Evolutionary conservation across 2,113 vertebrate genomes (phyloP), one percentile per base, ranked within the genome.

Genomic region (Dipodomys ordii): DNA sequence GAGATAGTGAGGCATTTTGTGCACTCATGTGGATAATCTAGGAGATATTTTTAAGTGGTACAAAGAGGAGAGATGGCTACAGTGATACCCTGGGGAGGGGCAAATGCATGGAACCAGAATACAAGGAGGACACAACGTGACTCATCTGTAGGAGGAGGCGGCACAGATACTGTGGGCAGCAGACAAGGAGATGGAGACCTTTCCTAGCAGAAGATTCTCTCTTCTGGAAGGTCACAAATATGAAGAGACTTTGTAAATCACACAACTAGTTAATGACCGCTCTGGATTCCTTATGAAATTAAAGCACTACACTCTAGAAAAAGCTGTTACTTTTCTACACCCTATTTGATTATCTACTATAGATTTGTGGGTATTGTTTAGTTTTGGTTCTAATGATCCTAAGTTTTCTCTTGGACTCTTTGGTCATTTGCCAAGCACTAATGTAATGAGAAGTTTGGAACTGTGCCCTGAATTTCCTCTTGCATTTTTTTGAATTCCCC

Each of bases 401-500:
- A 7, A 79, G 53, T 90, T 73, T 93, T 84, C 65, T 68, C 68
- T 89, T 93, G 49, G 64, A 89, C 39, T 69, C 57, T 89, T 91
- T 95, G 93, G 77, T 62, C 44, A 77, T 67, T 25, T 89, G 76
- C 80, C 91, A 96, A 79, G 0, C 76, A 94, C 57, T 96, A 94
- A 95, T 87, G 73, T 84, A 96, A 96, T 94, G 67, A 96, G 68
- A 93, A 91, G 27, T 90, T 89, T 96, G 95, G 89, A 95, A 84
- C 2, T 69, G 25, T 91, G 85, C 71, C 92, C 64, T 87, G 72
- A 90, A 81, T 92, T 83, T 88, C 86, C 77, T 92, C 20, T 94
- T 94, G 76, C 30, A 91, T 96, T 96, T 87, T n/a, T 87, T 9
- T 18, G 0, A 93, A 46, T 76, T 32, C 57, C 20, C 64, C 64